Percentiles rank a stretch among this genome's conserved stretches.
Conservation (phyloP, 2,113 vertebrate genomes). For the Coptodon bakossiorum region DNA sequence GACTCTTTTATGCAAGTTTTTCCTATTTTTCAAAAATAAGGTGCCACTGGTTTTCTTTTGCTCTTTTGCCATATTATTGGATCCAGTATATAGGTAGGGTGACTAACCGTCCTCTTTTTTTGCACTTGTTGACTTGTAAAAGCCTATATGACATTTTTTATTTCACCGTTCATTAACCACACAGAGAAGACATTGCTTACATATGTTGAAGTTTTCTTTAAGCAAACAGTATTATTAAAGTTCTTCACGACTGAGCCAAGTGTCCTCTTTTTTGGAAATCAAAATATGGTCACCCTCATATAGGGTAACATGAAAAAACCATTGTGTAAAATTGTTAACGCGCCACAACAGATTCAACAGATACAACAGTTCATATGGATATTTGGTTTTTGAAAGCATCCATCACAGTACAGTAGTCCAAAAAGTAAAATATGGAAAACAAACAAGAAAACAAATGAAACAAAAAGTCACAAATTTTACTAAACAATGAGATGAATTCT, state of each 20-base stretch:
- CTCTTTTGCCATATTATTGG: background rate
- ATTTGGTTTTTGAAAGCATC: background rate
- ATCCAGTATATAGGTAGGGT: background rate
- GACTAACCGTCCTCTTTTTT: background rate
- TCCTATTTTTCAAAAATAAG: background rate
- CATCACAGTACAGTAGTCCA: background rate
- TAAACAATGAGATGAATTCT: background rate
- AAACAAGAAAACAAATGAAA: background rate
- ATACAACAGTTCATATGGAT: background rate
- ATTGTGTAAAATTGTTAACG: background rate
- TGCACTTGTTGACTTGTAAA: background rate
- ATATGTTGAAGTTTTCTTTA: background rate
- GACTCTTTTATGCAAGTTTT: background rate
- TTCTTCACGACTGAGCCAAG: background rate
- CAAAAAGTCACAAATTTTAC: background rate
- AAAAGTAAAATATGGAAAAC: background rate
- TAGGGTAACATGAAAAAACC: background rate
- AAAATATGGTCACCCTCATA: background rate
- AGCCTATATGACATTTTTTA: background rate
- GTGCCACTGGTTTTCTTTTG: background rate
- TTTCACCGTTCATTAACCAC: background rate
- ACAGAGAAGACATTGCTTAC: background rate
- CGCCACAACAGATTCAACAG: background rate
- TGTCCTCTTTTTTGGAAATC: background rate
- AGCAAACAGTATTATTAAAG: background rate